Percentiles rank a stretch among this genome's conserved stretches.
Evolutionary conservation across 1,140 invertebrate species (phyloP).

Genomic region (Ostrea denselamellosa): DNA sequence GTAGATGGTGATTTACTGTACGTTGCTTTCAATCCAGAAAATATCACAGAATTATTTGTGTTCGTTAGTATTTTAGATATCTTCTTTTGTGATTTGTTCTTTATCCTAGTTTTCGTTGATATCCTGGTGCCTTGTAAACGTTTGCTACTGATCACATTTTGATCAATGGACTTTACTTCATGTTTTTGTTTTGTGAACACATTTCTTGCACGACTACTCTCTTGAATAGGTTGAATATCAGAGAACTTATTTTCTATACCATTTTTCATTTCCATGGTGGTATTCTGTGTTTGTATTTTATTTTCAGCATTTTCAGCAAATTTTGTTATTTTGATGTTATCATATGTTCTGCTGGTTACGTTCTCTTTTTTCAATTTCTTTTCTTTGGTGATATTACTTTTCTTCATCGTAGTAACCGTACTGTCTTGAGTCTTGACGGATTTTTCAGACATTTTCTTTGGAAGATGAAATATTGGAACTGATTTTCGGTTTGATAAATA

Average conservation of each 20-base stretch:
- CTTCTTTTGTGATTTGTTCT: not conserved
- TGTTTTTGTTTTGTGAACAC: not conserved
- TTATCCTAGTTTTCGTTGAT: not conserved
- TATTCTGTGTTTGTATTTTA: not conserved
- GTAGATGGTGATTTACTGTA: not conserved
- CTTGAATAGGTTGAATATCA: too few species aligned
- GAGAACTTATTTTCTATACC: not conserved
- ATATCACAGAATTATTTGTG: not conserved
- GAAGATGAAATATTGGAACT: not conserved
- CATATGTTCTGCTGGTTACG: not conserved
- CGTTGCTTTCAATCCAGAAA: not conserved
- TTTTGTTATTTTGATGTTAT: not conserved
- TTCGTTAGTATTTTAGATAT: not conserved
- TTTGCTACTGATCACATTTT: not conserved
- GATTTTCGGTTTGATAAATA: conserved; percentile 17
- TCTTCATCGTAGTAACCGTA: not conserved
- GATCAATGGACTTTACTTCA: not conserved
- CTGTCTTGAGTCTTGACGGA: not conserved
- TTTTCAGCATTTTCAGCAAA: not conserved
- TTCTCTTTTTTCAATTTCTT: not conserved
- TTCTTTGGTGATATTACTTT: not conserved
- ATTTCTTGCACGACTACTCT: too few species aligned
- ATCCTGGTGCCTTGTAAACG: not conserved
- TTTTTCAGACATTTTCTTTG: not conserved
- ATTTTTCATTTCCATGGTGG: not conserved